Evolutionary conservation across 1,140 invertebrate genomes (phyloP).

Genomic region (Chelonus insularis): DNA sequence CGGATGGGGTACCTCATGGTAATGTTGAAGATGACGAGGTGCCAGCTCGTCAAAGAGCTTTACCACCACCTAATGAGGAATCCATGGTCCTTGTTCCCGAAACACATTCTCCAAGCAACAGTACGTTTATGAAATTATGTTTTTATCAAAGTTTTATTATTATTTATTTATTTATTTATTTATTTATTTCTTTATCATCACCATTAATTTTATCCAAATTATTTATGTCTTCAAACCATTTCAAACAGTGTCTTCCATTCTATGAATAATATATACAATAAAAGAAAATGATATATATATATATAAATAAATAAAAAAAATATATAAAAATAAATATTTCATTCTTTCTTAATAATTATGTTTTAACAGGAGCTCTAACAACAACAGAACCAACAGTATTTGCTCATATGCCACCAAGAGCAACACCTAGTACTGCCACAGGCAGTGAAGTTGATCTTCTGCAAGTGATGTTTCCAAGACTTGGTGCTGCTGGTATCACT

Average conservation of each 20-base stretch:
- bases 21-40: conserved; percentile 45
- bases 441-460: conserved; percentile 61
- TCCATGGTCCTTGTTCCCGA: conserved; percentile 45
- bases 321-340: background rate
- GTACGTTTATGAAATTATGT: conserved; percentile 36
- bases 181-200: conserved; percentile 3
- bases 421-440: conserved; percentile 50
- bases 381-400: conserved; percentile 36
- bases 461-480: conserved; percentile 34
- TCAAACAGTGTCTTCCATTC: too few species aligned
- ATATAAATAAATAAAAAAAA: background rate
- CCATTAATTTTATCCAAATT: too few species aligned
- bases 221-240: too few species aligned
- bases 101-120: conserved; percentile 41
- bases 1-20: conserved; percentile 46
- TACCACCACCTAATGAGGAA: conserved; percentile 43
- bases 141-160: conserved; percentile 18
- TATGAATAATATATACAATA: too few species aligned
- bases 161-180: background rate
- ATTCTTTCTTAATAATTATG: background rate
- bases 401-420: conserved; percentile 46
- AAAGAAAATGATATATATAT: background rate
- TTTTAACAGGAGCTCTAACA: conserved; percentile 4
- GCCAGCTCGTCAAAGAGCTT: conserved; percentile 43
- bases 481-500: conserved; percentile 41